A percentile compares a stretch with the other conserved stretches of the same genome.
Evolutionary conservation across 2,113 vertebrate species (phyloP).

Genomic region (Tamias sibiricus): DNA sequence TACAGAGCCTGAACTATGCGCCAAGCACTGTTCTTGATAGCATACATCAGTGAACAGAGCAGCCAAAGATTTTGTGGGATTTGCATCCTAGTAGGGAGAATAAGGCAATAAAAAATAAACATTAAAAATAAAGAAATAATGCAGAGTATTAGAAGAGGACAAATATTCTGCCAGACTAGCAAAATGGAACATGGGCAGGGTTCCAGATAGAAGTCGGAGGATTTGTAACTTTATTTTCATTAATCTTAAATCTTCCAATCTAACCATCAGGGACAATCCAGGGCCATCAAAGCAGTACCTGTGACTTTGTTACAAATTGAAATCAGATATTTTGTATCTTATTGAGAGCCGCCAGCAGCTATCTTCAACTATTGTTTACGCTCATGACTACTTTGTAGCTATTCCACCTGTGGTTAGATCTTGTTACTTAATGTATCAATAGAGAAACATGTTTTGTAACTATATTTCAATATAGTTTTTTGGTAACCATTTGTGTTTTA

Average conservation of each 20-base stretch:
- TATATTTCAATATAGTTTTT: not conserved
- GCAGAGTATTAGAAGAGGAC: not conserved
- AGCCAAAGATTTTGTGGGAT: not conserved
- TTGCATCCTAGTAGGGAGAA: conserved; percentile 1
- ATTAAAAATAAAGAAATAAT: not conserved
- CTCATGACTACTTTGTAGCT: conserved; percentile 7
- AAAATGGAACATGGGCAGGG: not conserved
- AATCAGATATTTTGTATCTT: not conserved
- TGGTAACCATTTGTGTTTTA: not conserved
- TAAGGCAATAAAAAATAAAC: not conserved
- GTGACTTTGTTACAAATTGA: not conserved
- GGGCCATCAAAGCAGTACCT: not conserved
- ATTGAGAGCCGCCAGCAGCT: not conserved
- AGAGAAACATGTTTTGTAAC: conserved; percentile 31
- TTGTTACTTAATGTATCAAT: conserved; percentile 25
- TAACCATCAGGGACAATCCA: not conserved
- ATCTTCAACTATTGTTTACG: not conserved
- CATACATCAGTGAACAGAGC: not conserved
- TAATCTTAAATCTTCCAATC: not conserved
- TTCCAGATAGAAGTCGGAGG: not conserved
- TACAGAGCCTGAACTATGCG: not conserved
- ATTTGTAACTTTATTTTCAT: conserved; percentile 14
- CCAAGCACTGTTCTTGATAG: not conserved
- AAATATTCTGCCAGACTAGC: not conserved
- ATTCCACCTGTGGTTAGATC: not conserved